Base-by-base conservation (phyloP, 2,113 vertebrate species). In the Okapia johnstoni region DNA sequence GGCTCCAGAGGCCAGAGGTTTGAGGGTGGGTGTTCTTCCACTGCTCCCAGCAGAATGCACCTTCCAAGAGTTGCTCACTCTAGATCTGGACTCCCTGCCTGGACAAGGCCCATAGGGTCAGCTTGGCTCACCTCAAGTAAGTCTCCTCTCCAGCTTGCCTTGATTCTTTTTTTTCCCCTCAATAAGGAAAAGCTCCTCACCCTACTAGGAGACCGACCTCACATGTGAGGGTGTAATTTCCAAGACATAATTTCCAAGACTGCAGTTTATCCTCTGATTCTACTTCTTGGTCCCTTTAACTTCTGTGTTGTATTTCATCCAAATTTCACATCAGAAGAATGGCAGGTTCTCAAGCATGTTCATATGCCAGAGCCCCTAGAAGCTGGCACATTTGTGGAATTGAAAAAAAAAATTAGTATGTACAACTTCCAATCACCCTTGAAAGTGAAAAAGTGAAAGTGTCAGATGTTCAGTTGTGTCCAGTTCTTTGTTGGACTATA, bases 211-310 rank as follows among this genome's bases (percentile, higher is more conserved):
- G 61, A 52, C 40, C 85, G 61, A 52, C 40, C 85, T 63, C 3
- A 3, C 58, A 40, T 25, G 26, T 50, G 33, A 23, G 43, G 40
- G 80, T 85, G 21, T 54, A 77, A 76, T 63, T 95, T 60, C 66
- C 55, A 80, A 90, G 60, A 25, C 50, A 26, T 43, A 81, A 60
- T 66, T 95, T 61, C 77, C n/a, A 85, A 90, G 66, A 25, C 70
- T 88, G 30, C 55, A 48, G 28, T 94, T 92, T 50, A 26, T 43
- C 26, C 46, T 63, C 79, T 80, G 40, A 90, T 77, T 76, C 85
- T 92, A 36, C 33, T 90, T 87, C 85, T 84, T 58, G 73, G 80
- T 90, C 63, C 89, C 93, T 95, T 96, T 66, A 92, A 85, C 66
- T 85, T 88, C 81, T 33, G 76, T 70, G 50, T 55, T 97, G 88